Conservation (phyloP, 2,797 vertebrate species). For the Zenarchopterus dispar region DNA sequence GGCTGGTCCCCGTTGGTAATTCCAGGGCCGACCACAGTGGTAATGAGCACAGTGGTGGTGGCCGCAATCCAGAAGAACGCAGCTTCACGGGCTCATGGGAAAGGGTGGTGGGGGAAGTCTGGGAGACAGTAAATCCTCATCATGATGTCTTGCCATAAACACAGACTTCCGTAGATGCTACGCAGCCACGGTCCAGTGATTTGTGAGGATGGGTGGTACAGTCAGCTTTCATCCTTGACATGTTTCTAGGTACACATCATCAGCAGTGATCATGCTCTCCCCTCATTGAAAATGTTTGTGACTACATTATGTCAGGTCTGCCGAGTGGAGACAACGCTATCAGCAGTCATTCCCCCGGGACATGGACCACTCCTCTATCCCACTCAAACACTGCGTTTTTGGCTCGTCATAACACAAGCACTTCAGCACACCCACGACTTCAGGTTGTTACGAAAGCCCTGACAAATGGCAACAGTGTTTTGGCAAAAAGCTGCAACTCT, state of each 20-base stretch:
- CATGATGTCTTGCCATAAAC: slow-evolving; percentile 76
- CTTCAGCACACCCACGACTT: slow-evolving; percentile 46
- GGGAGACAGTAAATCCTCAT: slow-evolving; percentile 74
- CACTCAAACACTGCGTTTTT: slow-evolving; percentile 15
- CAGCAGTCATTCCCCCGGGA: slow-evolving; percentile 41
- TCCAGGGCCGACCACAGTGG: slow-evolving; percentile 82
- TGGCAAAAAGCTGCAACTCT: slow-evolving; percentile 47
- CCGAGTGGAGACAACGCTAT: slow-evolving; percentile 57
- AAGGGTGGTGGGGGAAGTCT: slow-evolving; percentile 78
- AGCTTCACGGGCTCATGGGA: slow-evolving; percentile 78
- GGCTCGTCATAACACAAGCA: slow-evolving; percentile 13
- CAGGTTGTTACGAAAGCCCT: slow-evolving; percentile 39
- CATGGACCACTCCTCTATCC: slow-evolving; percentile 40
- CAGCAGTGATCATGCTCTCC: slow-evolving; percentile 44
- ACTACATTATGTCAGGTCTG: slow-evolving; percentile 44
- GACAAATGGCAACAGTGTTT: slow-evolving; percentile 49
- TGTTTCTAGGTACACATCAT: slow-evolving; percentile 45
- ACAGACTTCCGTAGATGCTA: slow-evolving; percentile 74
- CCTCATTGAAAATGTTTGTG: slow-evolving; percentile 63
- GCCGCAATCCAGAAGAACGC: slow-evolving; percentile 76
- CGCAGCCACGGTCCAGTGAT: slow-evolving; percentile 57
- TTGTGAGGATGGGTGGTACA: slow-evolving; percentile 69
- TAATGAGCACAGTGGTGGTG: slow-evolving; percentile 76
- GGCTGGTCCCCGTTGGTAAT: slow-evolving; percentile 79
- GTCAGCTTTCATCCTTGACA: slow-evolving; percentile 36